These are phyloP conservation scores for Melopsittacus undulatus DNA, from an alignment of 2,797 vertebrate species.

Conservation along the genomic window DNA sequence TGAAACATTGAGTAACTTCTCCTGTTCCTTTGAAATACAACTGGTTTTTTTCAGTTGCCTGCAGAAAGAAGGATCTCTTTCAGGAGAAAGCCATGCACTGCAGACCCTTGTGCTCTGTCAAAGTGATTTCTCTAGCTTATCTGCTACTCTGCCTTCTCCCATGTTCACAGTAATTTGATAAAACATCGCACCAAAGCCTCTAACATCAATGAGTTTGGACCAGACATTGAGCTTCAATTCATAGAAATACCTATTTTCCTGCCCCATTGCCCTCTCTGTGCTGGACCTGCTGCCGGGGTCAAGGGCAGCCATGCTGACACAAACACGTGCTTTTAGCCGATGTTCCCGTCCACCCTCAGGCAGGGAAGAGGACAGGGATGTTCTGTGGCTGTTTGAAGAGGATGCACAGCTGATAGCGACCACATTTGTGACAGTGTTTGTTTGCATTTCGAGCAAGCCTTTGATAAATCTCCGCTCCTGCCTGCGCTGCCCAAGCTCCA, in stretches of 20 bases:
- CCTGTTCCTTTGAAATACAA: background rate
- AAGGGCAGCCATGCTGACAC: background rate
- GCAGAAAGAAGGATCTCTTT: background rate
- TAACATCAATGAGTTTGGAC: background rate
- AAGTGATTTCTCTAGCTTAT: background rate
- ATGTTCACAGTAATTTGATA: background rate
- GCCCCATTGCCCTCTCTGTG: background rate
- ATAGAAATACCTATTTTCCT: background rate
- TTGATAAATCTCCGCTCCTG: constrained; percentile 32
- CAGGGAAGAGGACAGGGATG: background rate
- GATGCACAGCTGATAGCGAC: background rate
- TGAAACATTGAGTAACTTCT: background rate
- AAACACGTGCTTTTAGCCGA: background rate
- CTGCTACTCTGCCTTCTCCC: background rate
- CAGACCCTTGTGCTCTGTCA: background rate
- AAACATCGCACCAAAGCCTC: background rate
- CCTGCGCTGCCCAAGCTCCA: background rate
- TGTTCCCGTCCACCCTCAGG: background rate
- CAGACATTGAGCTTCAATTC: background rate
- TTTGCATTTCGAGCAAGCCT: constrained; percentile 54
- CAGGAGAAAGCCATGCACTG: background rate
- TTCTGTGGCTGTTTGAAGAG: background rate
- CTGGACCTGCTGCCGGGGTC: background rate
- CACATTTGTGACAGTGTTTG: background rate
- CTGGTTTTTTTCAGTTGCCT: background rate